Percentiles rank a stretch among this genome's conserved stretches.
Conservation (phyloP, 2,797 vertebrate genomes). For the Lophotriccus pileatus region DNA sequence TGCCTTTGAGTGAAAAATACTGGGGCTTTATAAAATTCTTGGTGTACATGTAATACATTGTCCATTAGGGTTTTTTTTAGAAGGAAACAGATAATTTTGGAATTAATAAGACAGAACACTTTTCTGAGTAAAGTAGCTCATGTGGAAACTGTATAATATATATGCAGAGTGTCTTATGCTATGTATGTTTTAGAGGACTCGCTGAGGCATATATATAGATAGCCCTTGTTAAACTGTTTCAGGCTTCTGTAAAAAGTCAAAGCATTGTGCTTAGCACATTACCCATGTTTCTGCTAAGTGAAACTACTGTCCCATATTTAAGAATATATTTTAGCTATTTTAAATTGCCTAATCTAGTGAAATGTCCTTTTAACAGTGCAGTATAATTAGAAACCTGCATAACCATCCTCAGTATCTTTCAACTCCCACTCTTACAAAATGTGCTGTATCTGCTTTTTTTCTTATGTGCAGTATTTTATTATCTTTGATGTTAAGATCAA, state of each 20-base stretch:
- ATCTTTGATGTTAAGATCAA: not conserved
- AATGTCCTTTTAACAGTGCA: not conserved
- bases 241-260: not conserved
- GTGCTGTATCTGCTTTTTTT: not conserved
- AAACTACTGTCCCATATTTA: not conserved
- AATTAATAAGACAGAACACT: not conserved
- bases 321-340: not conserved
- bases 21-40: not conserved
- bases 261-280: not conserved
- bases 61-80: fast-evolving
- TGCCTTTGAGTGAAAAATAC: not conserved
- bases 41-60: not conserved
- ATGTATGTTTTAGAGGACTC: not conserved
- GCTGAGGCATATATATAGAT: not conserved
- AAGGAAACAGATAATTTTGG: not conserved
- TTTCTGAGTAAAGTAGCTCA: not conserved
- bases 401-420: not conserved
- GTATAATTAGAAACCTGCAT: not conserved
- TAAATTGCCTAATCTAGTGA: not conserved
- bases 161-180: not conserved
- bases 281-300: not conserved
- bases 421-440: not conserved
- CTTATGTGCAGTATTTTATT: not conserved
- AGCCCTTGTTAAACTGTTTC: not conserved
- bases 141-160: not conserved